phyloP scores from a whole-genome alignment of 1,140 invertebrate genomes.

The Drosophila pruinosa region DNA sequence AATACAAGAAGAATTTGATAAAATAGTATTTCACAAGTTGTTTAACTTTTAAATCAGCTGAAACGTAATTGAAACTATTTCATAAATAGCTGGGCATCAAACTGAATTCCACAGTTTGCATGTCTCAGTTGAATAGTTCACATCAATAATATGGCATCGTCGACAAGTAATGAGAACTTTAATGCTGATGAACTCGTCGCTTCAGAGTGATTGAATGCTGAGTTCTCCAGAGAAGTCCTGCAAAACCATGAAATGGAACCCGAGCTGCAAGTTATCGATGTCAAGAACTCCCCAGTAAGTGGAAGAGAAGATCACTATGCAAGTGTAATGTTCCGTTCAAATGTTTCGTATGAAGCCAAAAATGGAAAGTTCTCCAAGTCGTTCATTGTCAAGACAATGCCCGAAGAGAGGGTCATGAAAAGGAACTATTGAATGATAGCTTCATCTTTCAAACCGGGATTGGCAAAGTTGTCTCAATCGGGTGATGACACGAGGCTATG shows the following conservation, averaged over 20 bases:
- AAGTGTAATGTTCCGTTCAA: conserved; percentile 52
- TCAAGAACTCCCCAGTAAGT: conserved; percentile 40
- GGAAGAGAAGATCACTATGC: conserved; percentile 57
- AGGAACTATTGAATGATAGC: conserved; percentile 14
- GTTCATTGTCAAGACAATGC: conserved; percentile 52
- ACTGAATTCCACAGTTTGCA: too few relatives aligned
- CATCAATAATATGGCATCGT: too few relatives aligned
- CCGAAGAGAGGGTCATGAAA: conserved; percentile 38
- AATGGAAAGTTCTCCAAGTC: neutral
- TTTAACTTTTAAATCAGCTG: too few relatives aligned
- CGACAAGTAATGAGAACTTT: conserved; percentile 17
- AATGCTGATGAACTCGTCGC: conserved; percentile 65
- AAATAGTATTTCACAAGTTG: too few relatives aligned
- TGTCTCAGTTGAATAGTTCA: too few relatives aligned
- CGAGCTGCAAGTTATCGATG: conserved; percentile 30
- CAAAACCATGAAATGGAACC: conserved; percentile 22
- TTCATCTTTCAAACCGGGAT: conserved; percentile 49
- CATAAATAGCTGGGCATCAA: too few relatives aligned
- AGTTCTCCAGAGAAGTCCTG: conserved; percentile 53
- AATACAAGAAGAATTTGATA: too few relatives aligned
- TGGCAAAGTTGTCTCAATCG: conserved; percentile 6
- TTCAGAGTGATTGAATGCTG: conserved; percentile 55
- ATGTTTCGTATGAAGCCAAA: neutral
- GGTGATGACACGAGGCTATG: conserved; percentile 17
- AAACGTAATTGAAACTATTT: too few relatives aligned